Evolutionary conservation across 1,140 invertebrate genomes (phyloP).

Genomic region (Lasioglossum baleicum): DNA sequence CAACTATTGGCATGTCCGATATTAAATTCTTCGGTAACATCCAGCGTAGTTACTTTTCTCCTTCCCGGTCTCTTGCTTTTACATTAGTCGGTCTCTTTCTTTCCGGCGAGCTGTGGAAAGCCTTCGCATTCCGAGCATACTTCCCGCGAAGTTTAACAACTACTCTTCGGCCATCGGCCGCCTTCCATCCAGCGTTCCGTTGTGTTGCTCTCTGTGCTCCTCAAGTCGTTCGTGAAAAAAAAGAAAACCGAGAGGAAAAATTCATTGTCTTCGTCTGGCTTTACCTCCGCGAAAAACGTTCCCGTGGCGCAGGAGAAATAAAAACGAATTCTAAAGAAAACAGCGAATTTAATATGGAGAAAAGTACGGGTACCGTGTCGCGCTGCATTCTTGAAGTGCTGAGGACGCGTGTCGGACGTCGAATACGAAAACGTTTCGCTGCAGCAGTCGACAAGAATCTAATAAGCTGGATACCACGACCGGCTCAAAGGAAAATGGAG

Average conservation of each 20-base stretch:
- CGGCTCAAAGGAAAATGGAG: conserved; percentile 50
- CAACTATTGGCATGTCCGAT: background rate
- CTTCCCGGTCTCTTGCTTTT: background rate
- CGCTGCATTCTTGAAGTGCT: background rate
- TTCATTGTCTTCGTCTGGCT: too few relatives aligned
- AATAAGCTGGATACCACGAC: conserved; percentile 53
- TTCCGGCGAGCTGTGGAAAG: conserved; percentile 14
- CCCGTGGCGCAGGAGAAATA: background rate
- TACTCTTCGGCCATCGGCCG: conserved; percentile 14
- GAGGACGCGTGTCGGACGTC: background rate
- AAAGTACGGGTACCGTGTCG: too few relatives aligned
- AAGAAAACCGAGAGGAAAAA: background rate
- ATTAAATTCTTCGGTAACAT: conserved; percentile 22
- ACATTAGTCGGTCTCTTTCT: background rate
- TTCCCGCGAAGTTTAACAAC: conserved; percentile 34
- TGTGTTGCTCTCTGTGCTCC: background rate
- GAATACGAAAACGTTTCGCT: conserved; percentile 37
- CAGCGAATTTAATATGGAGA: conserved; percentile 34
- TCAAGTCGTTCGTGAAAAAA: background rate
- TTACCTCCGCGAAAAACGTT: too few relatives aligned
- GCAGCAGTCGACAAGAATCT: conserved; percentile 37
- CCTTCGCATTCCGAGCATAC: conserved; percentile 16
- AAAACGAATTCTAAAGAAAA: background rate
- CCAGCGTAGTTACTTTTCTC: background rate
- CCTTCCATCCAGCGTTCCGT: conserved; percentile 6